Conservation (phyloP, 1,140 invertebrate genomes). For the Anastrepha obliqua region DNA sequence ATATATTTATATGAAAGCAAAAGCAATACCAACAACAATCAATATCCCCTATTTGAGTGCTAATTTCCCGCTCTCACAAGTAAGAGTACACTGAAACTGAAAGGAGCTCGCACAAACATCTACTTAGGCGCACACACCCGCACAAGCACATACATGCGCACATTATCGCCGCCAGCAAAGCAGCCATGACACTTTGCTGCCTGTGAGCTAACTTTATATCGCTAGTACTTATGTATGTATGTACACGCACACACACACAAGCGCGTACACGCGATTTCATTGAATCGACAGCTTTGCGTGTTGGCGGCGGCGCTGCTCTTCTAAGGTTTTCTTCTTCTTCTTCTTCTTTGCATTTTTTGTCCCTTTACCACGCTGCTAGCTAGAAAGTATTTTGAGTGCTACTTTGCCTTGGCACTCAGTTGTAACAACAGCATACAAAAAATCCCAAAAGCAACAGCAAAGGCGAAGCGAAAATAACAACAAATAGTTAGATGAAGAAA, state of each 20-base stretch:
- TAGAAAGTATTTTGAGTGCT: conserved; percentile 12
- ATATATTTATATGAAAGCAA: conserved; percentile 1
- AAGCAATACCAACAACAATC: neutral
- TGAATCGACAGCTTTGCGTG: neutral
- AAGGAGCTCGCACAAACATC: neutral
- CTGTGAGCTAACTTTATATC: neutral
- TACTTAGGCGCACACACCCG: neutral
- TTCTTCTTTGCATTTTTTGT: neutral
- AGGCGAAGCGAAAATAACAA: neutral
- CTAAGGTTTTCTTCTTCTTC: neutral
- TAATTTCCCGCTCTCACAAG: conserved; percentile 35
- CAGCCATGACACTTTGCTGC: conserved; percentile 7
- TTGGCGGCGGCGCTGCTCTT: neutral
- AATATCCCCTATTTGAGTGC: conserved; percentile 21
- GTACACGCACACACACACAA: neutral
- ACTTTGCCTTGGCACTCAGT: conserved; percentile 44
- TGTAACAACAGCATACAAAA: neutral
- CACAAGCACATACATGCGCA: neutral
- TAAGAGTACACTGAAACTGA: neutral
- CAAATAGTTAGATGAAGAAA: neutral
- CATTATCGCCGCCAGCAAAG: neutral
- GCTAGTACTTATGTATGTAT: neutral
- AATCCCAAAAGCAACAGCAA: neutral
- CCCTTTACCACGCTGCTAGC: neutral
- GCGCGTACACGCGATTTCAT: no score